phyloP scores from a whole-genome alignment of 2,113 vertebrate genomes.

The Siphamia tubifer region DNA sequence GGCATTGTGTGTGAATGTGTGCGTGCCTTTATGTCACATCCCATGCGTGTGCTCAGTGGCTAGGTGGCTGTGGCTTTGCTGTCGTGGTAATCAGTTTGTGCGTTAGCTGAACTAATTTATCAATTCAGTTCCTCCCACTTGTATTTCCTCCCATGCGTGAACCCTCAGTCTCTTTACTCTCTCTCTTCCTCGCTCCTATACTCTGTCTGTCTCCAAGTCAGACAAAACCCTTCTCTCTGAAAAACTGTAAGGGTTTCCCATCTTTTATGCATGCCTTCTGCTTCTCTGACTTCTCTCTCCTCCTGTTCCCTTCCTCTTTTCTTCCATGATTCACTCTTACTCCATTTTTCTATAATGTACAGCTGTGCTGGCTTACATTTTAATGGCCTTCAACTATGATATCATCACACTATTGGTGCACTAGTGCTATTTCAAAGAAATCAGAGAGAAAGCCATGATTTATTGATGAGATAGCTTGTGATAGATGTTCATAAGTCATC shows the following conservation, averaged over 20 bases:
- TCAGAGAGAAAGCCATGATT: constrained; percentile 20
- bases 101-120: constrained; percentile 79
- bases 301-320: background rate
- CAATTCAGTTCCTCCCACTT: constrained; percentile 77
- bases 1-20: constrained; percentile 17
- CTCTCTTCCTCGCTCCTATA: constrained; percentile 16
- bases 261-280: constrained; percentile 69
- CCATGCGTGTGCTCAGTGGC: constrained; percentile 56
- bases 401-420: constrained; percentile 36
- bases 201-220: constrained; percentile 20
- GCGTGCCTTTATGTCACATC: constrained; percentile 41
- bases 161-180: constrained; percentile 15
- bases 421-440: constrained; percentile 36
- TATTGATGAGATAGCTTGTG: constrained; percentile 27
- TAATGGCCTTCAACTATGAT: constrained; percentile 58
- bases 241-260: constrained; percentile 49
- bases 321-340: constrained; percentile 33
- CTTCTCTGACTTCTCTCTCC: constrained; percentile 36
- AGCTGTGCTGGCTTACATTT: constrained; percentile 54
- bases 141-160: constrained; percentile 70
- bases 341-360: constrained; percentile 36
- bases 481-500: constrained; percentile 29
- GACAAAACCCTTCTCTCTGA: constrained; percentile 57
- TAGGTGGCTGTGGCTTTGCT: constrained; percentile 61
- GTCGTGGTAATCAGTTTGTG: constrained; percentile 75